Evolutionary conservation across 2,888 invertebrate species (phyloP), one percentile per base, ranked within the genome.

Genomic region (Phaonia tiefii): DNA sequence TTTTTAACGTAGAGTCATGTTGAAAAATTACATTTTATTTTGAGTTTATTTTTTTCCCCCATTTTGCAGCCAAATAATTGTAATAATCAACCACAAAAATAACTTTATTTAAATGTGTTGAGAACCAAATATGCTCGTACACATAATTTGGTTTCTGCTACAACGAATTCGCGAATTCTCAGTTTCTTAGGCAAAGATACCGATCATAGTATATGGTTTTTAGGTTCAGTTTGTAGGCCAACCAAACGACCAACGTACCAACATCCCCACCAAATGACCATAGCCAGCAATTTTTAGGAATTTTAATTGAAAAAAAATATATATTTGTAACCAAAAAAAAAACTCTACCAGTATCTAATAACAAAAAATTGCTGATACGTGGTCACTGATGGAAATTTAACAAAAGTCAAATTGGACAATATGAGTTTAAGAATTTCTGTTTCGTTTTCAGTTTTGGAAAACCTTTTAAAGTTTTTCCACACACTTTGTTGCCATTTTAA

Each of bases 271-370:
- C 31, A 5, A 31, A 31, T n/a, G 44, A 11, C n/a, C 44, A 44
- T n/a, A 44, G 37, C 46, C 46, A 2, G 22, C 51, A 51, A 17
- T 17, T 46, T 46, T 51, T 51, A 75, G 67, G 78, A 75, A 81
- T 78, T 81, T 81, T 81, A 78, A 81, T 78, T 81, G 78, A 78
- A 81, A 81, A n/a, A 58, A 69, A 81, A 80, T 70, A 80, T 58
- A 77, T 51, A 20, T 51, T 26, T 56, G 17, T 17, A 8, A 60
- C 3, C 31, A 17, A 31, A 15, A 2, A 31, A 31, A 60, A 39
- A 51, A 20, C 49, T 17, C 10, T 7, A 8, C 13, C 20, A 54
- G 22, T 78, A n/a, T n/a, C n/a, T n/a, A 80, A 74, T 67, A 81
- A 75, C 71, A 51, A 78, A 65, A 81, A 81, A 81, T 81, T 81